phyloP scores from a whole-genome alignment of 2,797 vertebrate species.

The Enteromius thamalakanensis region DNA sequence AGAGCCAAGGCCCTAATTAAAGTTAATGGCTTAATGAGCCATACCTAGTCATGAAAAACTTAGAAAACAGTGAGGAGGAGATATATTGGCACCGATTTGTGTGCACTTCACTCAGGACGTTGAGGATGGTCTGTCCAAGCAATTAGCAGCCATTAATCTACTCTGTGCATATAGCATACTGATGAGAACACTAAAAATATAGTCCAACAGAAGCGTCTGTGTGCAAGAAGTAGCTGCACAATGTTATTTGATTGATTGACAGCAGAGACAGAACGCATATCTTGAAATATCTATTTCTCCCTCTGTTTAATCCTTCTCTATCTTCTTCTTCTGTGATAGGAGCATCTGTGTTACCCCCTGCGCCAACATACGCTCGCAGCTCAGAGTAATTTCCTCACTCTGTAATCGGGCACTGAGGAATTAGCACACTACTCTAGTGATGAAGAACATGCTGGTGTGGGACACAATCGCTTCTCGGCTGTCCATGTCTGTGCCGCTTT shows the following conservation, averaged over 20 bases:
- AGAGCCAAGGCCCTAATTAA: constrained; percentile 36
- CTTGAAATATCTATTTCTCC: constrained; percentile 35
- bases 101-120: constrained; percentile 49
- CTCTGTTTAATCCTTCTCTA: neutral
- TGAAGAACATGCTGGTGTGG: constrained; percentile 58
- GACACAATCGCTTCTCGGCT: constrained; percentile 63
- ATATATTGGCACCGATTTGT: constrained; percentile 37
- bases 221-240: constrained; percentile 50
- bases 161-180: constrained; percentile 17
- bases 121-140: constrained; percentile 45
- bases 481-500: constrained; percentile 48
- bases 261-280: constrained; percentile 53
- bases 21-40: constrained; percentile 45
- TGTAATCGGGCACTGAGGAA: constrained; percentile 65
- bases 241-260: constrained; percentile 61
- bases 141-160: constrained; percentile 44
- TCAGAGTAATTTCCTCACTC: constrained; percentile 60
- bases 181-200: constrained; percentile 2
- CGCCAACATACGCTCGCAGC: constrained; percentile 61
- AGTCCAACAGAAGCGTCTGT: neutral
- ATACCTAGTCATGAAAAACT: constrained; percentile 33
- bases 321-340: constrained; percentile 63
- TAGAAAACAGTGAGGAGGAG: constrained; percentile 24
- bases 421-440: constrained; percentile 65
- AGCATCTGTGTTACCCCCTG: constrained; percentile 70